These are phyloP conservation scores for Eupithecia inturbata DNA, from an alignment of 2,888 invertebrate species.

Conservation along the genomic window DNA sequence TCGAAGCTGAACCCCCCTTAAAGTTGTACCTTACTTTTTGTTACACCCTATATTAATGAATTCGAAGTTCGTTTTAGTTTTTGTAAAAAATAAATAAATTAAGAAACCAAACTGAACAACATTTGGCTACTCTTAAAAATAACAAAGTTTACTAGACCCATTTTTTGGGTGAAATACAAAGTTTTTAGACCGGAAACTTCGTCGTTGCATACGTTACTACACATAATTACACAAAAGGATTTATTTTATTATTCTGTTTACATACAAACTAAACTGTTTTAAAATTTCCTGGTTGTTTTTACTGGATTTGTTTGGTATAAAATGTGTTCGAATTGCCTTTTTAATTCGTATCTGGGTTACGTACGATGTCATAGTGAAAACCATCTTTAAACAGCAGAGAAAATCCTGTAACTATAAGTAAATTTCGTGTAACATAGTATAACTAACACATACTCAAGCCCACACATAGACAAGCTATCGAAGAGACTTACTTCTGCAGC, in stretches of 20 bases:
- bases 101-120: background rate
- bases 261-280: background rate
- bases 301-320: background rate
- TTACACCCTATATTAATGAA: too few relatives aligned
- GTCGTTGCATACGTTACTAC: background rate
- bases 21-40: too few relatives aligned
- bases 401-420: too few relatives aligned
- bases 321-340: background rate
- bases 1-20: too few relatives aligned
- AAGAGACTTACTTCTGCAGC: too few relatives aligned
- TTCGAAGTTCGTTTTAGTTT: too few relatives aligned
- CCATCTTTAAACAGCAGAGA: too few relatives aligned
- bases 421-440: too few relatives aligned
- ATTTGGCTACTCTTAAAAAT: background rate
- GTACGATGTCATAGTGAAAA: background rate
- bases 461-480: too few relatives aligned
- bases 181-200: background rate
- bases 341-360: background rate
- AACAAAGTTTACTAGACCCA: background rate
- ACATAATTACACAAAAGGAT: background rate
- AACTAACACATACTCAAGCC: too few relatives aligned
- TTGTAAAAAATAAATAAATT: too few relatives aligned
- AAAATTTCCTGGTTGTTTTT: too few relatives aligned
- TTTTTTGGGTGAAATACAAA: background rate
- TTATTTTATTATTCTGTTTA: background rate